These are phyloP conservation scores for Cirrhinus mrigala DNA, from an alignment of 2,797 vertebrate species.

Conservation along the genomic window DNA sequence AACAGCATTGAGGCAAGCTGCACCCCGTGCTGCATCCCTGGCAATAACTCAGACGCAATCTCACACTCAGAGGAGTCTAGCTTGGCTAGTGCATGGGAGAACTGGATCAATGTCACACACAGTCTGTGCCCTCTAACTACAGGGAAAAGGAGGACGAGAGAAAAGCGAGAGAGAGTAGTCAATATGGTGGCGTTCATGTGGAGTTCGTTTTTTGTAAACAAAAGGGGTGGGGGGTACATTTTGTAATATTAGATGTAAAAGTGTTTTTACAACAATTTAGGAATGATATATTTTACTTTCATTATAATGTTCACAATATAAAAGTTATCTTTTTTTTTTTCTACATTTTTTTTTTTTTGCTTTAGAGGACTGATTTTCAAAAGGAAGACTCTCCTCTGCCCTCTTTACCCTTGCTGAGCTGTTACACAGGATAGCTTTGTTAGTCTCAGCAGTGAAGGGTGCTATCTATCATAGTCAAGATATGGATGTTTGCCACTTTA, in stretches of 20 bases:
- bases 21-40: constrained; percentile 75
- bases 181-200: constrained; percentile 32
- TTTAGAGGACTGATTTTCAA: constrained; percentile 62
- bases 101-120: constrained; percentile 65
- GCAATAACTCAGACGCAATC: constrained; percentile 75
- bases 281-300: not conserved
- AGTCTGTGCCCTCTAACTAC: constrained; percentile 61
- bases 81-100: constrained; percentile 62
- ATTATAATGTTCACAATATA: not conserved
- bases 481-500: constrained; percentile 81
- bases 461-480: constrained; percentile 81
- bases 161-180: constrained; percentile 34
- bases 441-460: constrained; percentile 72
- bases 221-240: constrained; percentile 2
- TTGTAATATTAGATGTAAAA: not conserved
- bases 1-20: constrained; percentile 78
- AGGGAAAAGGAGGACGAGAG: constrained; percentile 46
- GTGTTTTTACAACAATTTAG: not conserved
- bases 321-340: constrained; percentile 41
- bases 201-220: constrained; percentile 20
- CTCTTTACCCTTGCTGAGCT: constrained; percentile 73
- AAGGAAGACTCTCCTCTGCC: constrained; percentile 57
- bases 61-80: constrained; percentile 66
- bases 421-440: constrained; percentile 76
- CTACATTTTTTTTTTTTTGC: constrained; percentile 63